Evolutionary conservation across 2,888 invertebrate genomes (phyloP), one percentile per base, ranked within the genome.

Genomic region (Andrena flavipes): DNA sequence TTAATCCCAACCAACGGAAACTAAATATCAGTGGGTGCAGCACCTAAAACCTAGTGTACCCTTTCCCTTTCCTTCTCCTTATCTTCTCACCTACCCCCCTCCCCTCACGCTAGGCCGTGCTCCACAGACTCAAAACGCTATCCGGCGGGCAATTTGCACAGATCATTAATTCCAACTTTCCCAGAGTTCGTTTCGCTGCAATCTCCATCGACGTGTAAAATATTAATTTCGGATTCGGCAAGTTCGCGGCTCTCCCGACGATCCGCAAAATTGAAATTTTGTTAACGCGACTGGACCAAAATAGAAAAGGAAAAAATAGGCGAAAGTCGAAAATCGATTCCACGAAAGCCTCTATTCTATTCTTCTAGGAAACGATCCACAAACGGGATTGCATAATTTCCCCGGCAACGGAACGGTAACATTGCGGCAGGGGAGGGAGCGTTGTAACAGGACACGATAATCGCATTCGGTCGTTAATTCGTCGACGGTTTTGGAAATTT

Each of bases 391-490:
- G 56, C 54, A 26, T 29, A 23, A 51, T 65, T 72, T 65, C 7
- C 13, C 35, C 42, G 16, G 23, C 16, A 23, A 68, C 23, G 35
- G 54, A 6, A 8, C 23, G 54, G 54, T 33, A 35, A 54, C 33
- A 20, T 20, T 26, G 69, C 35, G n/a, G 56, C 60, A 60, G n/a
- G 16, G 7, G 20, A 35, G 23, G 29, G 49, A n/a, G 49, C 59
- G 63, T 49, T 76, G 76, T 70, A 64, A 64, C 56, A 10, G 59
- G 6, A 79, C 56, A 56, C 49, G 69, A 64, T 79, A 79, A 79
- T 79, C 79, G 76, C 69, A 65, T 76, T 62, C 23, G 62, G 59
- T 77, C 64, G 69, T 70, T 76, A 79, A 76, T 76, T 79, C 64
- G 64, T 59, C 69, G 59, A 64, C 64, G 69, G 63, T 79, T 79